Evolutionary conservation across 2,888 invertebrate species (phyloP), one percentile per base, ranked within the genome.

Genomic region (Sipha maydis): DNA sequence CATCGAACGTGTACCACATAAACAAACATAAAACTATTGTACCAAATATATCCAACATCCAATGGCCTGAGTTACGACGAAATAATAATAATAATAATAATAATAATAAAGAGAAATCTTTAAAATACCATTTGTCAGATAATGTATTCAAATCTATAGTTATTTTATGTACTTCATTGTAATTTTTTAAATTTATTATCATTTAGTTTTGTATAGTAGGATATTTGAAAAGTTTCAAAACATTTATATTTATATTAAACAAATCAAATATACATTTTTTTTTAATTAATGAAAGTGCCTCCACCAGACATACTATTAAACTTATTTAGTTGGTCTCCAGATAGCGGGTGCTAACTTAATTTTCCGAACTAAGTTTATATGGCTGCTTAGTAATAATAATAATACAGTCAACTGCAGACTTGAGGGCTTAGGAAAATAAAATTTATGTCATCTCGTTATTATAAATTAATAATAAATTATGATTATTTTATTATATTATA

Each of bases 211-310:
- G 11, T 48, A 14, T 48, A 14, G 14, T 14, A 11, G 48, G 14
- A 14, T 14, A 41, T 48, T 11, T 48, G 0, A 48, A 48, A 48
- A 48, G 14, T 48, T 48, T 48, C 14, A 14, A 48, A 14, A 11
- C 11, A 48, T 73, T 73, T n/a, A 25, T 31, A 34, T 17, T 73
- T 73, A 31, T 4, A 9, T 34, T 21, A 34, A n/a, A 73, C 31
- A n/a, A 34, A 31, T 34, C 34, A 34, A 71, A 73, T 34, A 73
- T 48, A 14, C 11, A n/a, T 34, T 17, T 61, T 21, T 38, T 48
- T 83, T 76, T 41, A 84, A 84, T 84, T 67, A 76, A 84, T 67
- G 41, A 31, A 67, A 76, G 76, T 67, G 73, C 67, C 75, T 31
- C 25, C 7, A 41, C 28, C 76, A 41, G 38, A 77, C 31, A 73